Evolutionary conservation across 30 jellyfish, hydroid and myxozoan genomes (phyloP), one percentile per base, ranked within the genome.

Genomic region (Morbakka virulenta): DNA sequence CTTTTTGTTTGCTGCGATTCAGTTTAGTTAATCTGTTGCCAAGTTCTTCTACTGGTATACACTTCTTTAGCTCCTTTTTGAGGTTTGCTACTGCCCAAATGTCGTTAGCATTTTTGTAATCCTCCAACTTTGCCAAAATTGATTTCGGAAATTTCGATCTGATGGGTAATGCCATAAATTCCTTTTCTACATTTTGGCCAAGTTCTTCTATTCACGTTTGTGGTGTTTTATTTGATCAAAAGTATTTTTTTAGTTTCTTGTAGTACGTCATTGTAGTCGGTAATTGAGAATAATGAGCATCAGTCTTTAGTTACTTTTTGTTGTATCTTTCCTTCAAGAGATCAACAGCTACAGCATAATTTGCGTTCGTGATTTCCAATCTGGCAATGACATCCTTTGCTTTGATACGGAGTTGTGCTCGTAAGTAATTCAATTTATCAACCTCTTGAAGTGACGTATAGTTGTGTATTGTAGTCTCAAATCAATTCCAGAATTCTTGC

Each of bases 401-500:
- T 69, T 77, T 86, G 14, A 27, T 66, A 28, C 28, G 77, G 11
- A 77, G 80, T 34, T 2, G 47, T 12, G 76, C 76, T 68, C 21
- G 2, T 27, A 77, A 33, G 30, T 77, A 77, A 33, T 64, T 68
- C 50, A 66, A 77, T 64, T 77, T 77, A 28, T 68, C 88, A 28
- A 23, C 35, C 11, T 47, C 57, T 2, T 33, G 84, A 27, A 77
- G 85, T 27, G 82, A 70, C n/a, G 82, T 9, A 27, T 52, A 27
- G 1, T 29, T 14, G 22, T 74, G 75, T 2, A 74, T 77, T 12
- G 72, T 66, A 26, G 76, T 57, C 25, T 66, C 88, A 77, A 77
- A 77, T 17, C 27, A n/a, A 29, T 64, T 71, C 79, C 89, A 77
- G 32, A 77, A 77, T 25, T 32, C 72, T 53, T 77, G 72, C 89